These are phyloP conservation scores for Meiosimyza platycephala DNA, from an alignment of 2,888 invertebrate species.

Conservation along the genomic window DNA sequence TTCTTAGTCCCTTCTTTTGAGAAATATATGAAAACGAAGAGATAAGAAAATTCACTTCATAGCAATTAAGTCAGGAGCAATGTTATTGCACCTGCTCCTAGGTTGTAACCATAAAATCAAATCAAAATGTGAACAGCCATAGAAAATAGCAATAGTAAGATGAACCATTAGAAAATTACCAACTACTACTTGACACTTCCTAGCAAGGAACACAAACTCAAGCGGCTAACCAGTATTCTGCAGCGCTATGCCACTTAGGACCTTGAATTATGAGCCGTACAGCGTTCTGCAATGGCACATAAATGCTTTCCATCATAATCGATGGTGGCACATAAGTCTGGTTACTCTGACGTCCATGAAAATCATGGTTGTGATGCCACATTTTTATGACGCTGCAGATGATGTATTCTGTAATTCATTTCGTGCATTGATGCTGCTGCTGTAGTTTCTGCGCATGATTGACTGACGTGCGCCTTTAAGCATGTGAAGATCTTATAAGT, in stretches of 20 bases:
- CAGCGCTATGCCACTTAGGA: not conserved
- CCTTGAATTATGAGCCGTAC: constrained; percentile 1
- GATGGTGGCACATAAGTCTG: constrained; percentile 44
- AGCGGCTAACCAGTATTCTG: no score
- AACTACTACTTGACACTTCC: no score
- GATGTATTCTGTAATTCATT: not conserved
- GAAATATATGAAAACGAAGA: no score
- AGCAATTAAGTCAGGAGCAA: no score
- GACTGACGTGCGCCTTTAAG: not conserved
- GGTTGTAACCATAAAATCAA: no score
- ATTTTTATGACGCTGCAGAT: not conserved
- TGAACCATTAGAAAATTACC: no score
- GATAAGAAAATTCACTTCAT: no score
- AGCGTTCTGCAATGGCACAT: constrained; percentile 31
- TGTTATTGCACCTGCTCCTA: no score
- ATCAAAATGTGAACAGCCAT: no score
- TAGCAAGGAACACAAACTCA: no score
- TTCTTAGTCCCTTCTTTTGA: no score
- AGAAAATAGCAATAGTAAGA: no score
- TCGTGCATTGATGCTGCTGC: not conserved
- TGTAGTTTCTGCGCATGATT: not conserved
- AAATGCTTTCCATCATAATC: constrained; percentile 48
- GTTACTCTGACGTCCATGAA: constrained; percentile 25
- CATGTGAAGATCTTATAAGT: not conserved
- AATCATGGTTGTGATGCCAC: not conserved